Percentiles rank a stretch among this genome's conserved stretches.
phyloP scores from a whole-genome alignment of 2,888 invertebrate species.

The Mantis religiosa region DNA sequence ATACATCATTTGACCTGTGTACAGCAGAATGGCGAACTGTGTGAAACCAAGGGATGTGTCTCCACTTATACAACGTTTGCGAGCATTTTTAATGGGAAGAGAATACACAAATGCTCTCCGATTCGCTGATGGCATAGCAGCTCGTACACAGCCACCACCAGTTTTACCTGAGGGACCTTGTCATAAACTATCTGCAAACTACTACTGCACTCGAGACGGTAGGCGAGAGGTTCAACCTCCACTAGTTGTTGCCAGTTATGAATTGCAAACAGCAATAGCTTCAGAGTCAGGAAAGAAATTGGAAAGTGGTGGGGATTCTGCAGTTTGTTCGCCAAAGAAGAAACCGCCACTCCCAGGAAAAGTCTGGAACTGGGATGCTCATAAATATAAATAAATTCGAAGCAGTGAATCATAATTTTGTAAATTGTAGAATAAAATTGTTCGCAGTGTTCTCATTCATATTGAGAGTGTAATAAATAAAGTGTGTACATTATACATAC shows the following conservation, averaged over 20 bases:
- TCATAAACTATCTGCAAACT: slow-evolving; percentile 74
- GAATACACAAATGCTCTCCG: slow-evolving; percentile 59
- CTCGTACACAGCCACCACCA: slow-evolving; percentile 79
- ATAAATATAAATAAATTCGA: background rate
- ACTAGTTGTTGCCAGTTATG: slow-evolving; percentile 13
- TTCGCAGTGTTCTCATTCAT: background rate
- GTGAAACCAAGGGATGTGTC: slow-evolving; percentile 61
- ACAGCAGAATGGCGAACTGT: slow-evolving; percentile 4
- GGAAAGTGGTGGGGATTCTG: slow-evolving; percentile 14
- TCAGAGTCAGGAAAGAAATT: background rate
- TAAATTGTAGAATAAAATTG: background rate
- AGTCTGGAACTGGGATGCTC: slow-evolving; percentile 52
- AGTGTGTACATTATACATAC: background rate
- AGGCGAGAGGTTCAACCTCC: slow-evolving; percentile 72
- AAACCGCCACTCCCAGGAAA: slow-evolving; percentile 56
- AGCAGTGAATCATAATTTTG: too few species aligned
- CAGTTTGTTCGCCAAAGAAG: background rate
- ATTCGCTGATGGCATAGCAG: slow-evolving; percentile 61
- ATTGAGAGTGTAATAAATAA: background rate
- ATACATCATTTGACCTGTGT: too few species aligned
- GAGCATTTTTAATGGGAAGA: slow-evolving; percentile 65
- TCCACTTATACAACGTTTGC: slow-evolving; percentile 56
- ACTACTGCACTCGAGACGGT: slow-evolving; percentile 79
- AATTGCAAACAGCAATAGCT: background rate
- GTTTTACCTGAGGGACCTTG: slow-evolving; percentile 76